These are phyloP conservation scores for Lithobates sylvaticus DNA, from an alignment of 2,797 vertebrate species.

Conservation along the genomic window DNA sequence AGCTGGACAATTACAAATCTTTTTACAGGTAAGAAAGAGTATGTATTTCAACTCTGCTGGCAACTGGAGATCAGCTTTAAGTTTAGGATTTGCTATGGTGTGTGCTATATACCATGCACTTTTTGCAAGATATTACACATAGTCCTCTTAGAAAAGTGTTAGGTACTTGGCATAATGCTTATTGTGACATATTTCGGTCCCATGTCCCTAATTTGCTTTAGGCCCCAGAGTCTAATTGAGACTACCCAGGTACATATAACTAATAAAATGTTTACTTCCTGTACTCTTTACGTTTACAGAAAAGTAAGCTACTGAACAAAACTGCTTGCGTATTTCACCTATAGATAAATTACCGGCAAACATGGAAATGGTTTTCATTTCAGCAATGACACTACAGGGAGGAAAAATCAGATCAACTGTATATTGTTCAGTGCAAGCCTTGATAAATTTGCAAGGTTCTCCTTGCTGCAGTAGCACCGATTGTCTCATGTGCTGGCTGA, in stretches of 20 bases:
- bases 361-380: slow-evolving; percentile 13
- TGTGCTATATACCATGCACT: too few relatives aligned
- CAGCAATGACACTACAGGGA: slow-evolving; percentile 18
- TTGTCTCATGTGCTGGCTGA: slow-evolving; percentile 18
- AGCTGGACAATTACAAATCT: too few relatives aligned
- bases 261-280: not conserved
- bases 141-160: too few relatives aligned
- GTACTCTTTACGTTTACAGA: not conserved
- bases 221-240: not conserved
- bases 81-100: too few relatives aligned
- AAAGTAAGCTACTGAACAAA: not conserved
- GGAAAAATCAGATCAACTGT: not conserved
- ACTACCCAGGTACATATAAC: not conserved
- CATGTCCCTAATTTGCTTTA: not conserved
- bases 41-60: too few relatives aligned
- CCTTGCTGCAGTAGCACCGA: not conserved
- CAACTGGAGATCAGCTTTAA: too few relatives aligned
- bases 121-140: too few relatives aligned
- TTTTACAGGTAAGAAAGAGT: too few relatives aligned
- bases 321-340: not conserved
- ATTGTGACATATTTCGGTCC: not conserved
- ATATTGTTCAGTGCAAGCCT: not conserved
- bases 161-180: too few relatives aligned
- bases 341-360: not conserved
- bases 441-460: not conserved